phyloP scores from a whole-genome alignment of 2,797 vertebrate species.

The Sternarchorhynchus goeldii region DNA sequence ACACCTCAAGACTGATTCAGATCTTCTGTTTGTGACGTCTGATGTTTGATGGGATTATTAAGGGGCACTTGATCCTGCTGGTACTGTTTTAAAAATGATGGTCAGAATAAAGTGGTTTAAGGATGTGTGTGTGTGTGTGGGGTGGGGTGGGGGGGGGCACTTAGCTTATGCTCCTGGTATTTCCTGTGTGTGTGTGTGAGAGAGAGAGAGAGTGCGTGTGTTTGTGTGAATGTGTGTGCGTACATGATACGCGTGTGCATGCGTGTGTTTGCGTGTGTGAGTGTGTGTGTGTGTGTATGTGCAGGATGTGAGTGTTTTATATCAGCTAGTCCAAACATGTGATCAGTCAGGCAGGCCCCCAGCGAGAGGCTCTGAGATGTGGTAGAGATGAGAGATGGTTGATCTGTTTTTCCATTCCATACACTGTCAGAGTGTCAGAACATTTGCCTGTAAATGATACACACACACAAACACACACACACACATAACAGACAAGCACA shows the following conservation, averaged over 20 bases:
- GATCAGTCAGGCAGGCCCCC: slow-evolving; percentile 28
- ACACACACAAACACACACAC: background rate
- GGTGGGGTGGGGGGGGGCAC: background rate
- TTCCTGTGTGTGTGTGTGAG: slow-evolving; percentile 7
- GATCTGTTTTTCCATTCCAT: slow-evolving; percentile 34
- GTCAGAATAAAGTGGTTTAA: background rate
- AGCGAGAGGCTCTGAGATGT: slow-evolving; percentile 4
- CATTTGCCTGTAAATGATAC: background rate
- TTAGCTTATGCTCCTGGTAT: background rate
- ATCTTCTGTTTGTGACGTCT: background rate
- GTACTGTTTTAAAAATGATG: too few species aligned
- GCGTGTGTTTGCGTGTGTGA: slow-evolving; percentile 11
- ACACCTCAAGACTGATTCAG: background rate
- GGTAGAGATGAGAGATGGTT: slow-evolving; percentile 26
- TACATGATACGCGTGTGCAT: too few species aligned
- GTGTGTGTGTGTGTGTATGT: background rate
- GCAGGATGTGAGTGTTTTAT: background rate
- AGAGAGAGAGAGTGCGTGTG: too few species aligned
- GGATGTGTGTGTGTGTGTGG: background rate
- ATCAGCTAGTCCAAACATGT: slow-evolving; percentile 49
- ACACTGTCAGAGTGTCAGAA: too few species aligned
- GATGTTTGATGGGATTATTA: background rate
- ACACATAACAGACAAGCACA: background rate
- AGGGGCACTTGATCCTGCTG: too few species aligned
- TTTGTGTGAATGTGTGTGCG: too few species aligned